Percentiles rank a stretch among this genome's conserved stretches.
Conservation (phyloP, 1,140 invertebrate genomes). For the Philaenus spumarius region DNA sequence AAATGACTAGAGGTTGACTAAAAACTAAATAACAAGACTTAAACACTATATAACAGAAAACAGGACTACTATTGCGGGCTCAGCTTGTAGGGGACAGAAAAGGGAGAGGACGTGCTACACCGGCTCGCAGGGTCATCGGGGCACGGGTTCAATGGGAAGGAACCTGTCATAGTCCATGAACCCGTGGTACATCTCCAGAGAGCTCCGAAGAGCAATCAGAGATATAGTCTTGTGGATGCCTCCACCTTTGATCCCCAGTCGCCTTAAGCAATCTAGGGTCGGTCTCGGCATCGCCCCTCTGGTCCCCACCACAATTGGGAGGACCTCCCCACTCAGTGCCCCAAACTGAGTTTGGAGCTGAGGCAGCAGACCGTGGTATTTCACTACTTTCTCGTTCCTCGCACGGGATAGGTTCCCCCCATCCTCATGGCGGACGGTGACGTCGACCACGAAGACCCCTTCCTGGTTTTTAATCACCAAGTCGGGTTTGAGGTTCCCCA, state of each 20-base stretch:
- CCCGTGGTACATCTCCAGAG: background rate
- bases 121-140: background rate
- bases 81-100: background rate
- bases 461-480: background rate
- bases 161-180: constrained; percentile 1
- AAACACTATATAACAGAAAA: too few relatives aligned
- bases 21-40: too few relatives aligned
- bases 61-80: too few relatives aligned
- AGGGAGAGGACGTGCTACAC: background rate
- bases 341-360: constrained; percentile 17
- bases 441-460: constrained; percentile 20
- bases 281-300: constrained; percentile 32
- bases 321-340: constrained; percentile 18
- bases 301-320: constrained; percentile 34
- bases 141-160: background rate
- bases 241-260: constrained; percentile 25
- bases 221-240: constrained; percentile 28
- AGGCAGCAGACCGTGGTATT: constrained; percentile 1
- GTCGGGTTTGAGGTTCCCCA: background rate
- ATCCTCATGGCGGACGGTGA: constrained; percentile 13
- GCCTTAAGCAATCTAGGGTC: constrained; percentile 22
- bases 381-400: constrained; percentile 7
- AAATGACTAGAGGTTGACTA: background rate
- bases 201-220: background rate
- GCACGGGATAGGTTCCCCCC: background rate